These are phyloP conservation scores for Miichthys miiuy DNA, from an alignment of 2,797 vertebrate species.

Conservation along the genomic window DNA sequence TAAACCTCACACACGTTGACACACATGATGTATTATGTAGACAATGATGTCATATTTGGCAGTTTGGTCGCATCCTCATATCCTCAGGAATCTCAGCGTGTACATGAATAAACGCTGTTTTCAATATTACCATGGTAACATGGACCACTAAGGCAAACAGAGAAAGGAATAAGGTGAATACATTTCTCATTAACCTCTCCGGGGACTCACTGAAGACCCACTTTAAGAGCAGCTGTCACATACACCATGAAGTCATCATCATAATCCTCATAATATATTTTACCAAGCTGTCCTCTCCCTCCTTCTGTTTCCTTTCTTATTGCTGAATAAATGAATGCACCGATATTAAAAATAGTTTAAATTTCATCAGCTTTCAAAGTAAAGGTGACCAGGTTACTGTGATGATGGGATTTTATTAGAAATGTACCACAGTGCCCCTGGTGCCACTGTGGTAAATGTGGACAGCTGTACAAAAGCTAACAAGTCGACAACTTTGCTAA, in stretches of 20 bases:
- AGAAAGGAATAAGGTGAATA: constrained; percentile 71
- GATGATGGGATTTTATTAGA: not conserved
- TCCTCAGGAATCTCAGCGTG: constrained; percentile 49
- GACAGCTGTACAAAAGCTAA: too few species aligned
- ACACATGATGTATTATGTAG: not conserved
- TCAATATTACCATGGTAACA: constrained; percentile 61
- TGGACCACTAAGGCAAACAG: constrained; percentile 57
- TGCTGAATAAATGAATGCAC: not conserved
- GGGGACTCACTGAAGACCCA: constrained; percentile 63
- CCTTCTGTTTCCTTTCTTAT: not conserved
- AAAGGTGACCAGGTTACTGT: not conserved
- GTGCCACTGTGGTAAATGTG: too few species aligned
- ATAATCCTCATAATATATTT: constrained; percentile 40
- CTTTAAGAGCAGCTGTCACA: constrained; percentile 74
- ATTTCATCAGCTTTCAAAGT: not conserved
- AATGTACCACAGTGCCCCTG: not conserved
- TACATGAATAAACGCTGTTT: constrained; percentile 49
- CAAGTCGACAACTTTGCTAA: too few species aligned
- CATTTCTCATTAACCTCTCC: constrained; percentile 60
- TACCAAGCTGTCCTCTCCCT: constrained; percentile 12
- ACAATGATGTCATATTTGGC: constrained; percentile 29
- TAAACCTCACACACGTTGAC: not conserved
- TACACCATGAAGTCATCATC: constrained; percentile 64
- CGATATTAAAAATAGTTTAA: not conserved
- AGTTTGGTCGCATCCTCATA: constrained; percentile 27